phyloP scores from a whole-genome alignment of 2,113 vertebrate species.

The Rhizomys pruinosus region DNA sequence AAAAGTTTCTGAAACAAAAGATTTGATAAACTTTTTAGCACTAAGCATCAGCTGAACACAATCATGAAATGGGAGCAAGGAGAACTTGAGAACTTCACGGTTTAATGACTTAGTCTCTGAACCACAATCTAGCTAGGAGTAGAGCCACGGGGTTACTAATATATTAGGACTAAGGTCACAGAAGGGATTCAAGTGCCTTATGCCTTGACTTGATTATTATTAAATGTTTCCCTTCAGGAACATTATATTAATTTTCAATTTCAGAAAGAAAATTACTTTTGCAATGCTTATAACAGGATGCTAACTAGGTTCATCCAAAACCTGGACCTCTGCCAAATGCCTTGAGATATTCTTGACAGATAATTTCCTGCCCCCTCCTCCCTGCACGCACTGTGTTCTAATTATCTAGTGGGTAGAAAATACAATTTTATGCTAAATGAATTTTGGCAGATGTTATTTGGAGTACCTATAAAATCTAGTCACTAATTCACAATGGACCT shows the following conservation, averaged over 20 bases:
- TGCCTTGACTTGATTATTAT: constrained; percentile 68
- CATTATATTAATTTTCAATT: constrained; percentile 78
- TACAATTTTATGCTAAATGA: constrained; percentile 64
- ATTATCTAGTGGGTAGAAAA: constrained; percentile 56
- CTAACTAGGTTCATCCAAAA: constrained; percentile 55
- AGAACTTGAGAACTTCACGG: not conserved
- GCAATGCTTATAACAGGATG: constrained; percentile 52
- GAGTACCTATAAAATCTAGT: constrained; percentile 32
- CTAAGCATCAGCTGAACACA: not conserved
- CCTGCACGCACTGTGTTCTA: not conserved
- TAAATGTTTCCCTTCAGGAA: constrained; percentile 79
- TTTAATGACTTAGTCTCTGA: constrained; percentile 36
- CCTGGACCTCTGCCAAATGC: constrained; percentile 61
- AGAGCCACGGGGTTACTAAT: constrained; percentile 9
- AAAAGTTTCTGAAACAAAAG: not conserved
- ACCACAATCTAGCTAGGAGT: constrained; percentile 1
- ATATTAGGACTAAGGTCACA: constrained; percentile 58
- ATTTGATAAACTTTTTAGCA: constrained; percentile 5
- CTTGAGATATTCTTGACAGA: constrained; percentile 58
- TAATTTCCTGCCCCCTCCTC: constrained; percentile 27
- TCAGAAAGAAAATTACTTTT: constrained; percentile 80
- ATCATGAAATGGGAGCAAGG: not conserved
- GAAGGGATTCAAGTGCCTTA: constrained; percentile 61
- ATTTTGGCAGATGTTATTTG: constrained; percentile 49
- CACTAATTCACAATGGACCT: not conserved